phyloP scores from a whole-genome alignment of 1,140 invertebrate species.

The Diachasmimorpha longicaudata region DNA sequence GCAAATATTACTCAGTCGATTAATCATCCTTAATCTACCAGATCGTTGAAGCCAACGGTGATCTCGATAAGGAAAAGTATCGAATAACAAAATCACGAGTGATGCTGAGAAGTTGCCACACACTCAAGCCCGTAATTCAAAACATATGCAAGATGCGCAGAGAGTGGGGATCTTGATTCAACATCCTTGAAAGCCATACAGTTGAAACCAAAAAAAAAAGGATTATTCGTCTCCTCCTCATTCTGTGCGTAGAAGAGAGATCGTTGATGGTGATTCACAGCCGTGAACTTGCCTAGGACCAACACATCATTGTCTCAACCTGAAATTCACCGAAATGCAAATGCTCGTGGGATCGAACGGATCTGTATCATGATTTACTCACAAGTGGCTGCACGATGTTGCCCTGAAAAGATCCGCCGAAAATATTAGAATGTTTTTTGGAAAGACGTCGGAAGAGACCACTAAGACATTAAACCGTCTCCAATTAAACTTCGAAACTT shows the following conservation, averaged over 20 bases:
- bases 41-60: not conserved
- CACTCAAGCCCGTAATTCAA: not conserved
- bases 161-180: constrained; percentile 27
- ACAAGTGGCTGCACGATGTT: not conserved
- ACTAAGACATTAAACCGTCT: no score
- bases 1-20: not conserved
- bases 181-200: constrained; percentile 32
- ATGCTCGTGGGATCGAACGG: constrained; percentile 39
- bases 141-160: not conserved
- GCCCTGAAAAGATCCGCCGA: not conserved
- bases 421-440: not conserved
- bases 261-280: not conserved
- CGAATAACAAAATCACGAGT: constrained; percentile 6
- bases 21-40: not conserved
- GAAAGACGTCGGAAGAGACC: no score
- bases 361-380: constrained; percentile 2
- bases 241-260: not conserved
- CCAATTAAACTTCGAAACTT: no score
- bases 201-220: not conserved
- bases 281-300: not conserved
- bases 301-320: constrained; percentile 11
- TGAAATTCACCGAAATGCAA: constrained; percentile 32
- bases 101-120: not conserved
- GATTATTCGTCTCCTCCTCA: not conserved
- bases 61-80: constrained; percentile 6